phyloP scores from a whole-genome alignment of 2,113 vertebrate species.

The Protobothrops mucrosquamatus region DNA sequence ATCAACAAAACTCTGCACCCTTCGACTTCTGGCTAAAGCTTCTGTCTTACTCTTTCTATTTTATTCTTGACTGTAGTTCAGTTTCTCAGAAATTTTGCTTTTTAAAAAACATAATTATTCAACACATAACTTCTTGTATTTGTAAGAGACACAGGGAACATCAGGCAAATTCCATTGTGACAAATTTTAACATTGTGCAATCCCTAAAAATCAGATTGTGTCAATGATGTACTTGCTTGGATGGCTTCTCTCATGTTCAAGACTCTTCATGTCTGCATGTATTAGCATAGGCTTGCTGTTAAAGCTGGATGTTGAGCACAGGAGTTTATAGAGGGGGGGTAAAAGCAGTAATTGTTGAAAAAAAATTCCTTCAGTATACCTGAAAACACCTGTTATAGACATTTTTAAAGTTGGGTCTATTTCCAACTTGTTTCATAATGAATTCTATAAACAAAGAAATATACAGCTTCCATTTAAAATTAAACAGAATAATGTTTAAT shows the following conservation, averaged over 20 bases:
- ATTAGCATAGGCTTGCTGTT: background rate
- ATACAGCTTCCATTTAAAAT: slow-evolving; percentile 47
- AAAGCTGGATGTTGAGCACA: background rate
- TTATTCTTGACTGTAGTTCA: slow-evolving; percentile 22
- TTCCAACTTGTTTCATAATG: slow-evolving; percentile 55
- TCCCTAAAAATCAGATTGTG: slow-evolving; percentile 31
- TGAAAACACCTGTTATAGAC: slow-evolving; percentile 8
- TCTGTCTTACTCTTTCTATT: slow-evolving; percentile 46
- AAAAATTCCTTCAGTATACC: background rate
- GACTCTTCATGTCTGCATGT: slow-evolving; percentile 14
- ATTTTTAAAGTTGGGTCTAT: slow-evolving; percentile 51
- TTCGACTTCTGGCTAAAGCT: slow-evolving; percentile 56
- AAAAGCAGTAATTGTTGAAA: slow-evolving; percentile 17
- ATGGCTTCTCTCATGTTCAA: slow-evolving; percentile 17
- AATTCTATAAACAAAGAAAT: slow-evolving; percentile 44
- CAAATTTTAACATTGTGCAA: background rate
- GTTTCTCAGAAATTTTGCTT: slow-evolving; percentile 25
- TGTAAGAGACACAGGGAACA: slow-evolving; percentile 60
- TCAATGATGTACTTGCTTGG: background rate
- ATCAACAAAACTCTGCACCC: slow-evolving; percentile 65
- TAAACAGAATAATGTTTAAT: slow-evolving; percentile 22
- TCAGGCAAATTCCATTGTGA: slow-evolving; percentile 24
- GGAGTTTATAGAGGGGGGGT: slow-evolving; percentile 29
- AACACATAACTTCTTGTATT: slow-evolving; percentile 20
- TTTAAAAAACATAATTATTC: background rate